These are phyloP conservation scores for Hypotaenidia philippensis DNA, from an alignment of 2,797 vertebrate species.

Conservation along the genomic window DNA sequence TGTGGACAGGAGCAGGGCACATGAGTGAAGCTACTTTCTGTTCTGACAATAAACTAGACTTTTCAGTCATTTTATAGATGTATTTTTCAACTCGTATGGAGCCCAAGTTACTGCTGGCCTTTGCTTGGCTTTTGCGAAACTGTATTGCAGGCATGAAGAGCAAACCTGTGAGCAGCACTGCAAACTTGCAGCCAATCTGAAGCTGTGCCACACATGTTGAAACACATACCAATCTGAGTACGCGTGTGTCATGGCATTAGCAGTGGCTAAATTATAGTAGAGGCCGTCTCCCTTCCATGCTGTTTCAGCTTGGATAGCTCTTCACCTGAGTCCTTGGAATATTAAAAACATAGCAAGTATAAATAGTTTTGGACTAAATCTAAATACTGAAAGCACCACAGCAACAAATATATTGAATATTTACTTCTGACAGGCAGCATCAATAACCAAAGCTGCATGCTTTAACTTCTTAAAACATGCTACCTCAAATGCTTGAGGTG, in stretches of 20 bases:
- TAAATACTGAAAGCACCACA: neutral
- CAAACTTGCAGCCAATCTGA: neutral
- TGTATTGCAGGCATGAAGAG: neutral
- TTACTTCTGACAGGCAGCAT: neutral
- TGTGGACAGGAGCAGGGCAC: neutral
- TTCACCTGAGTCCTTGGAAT: neutral
- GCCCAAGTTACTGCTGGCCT: neutral
- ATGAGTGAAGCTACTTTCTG: neutral
- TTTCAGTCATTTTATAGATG: neutral
- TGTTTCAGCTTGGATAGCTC: neutral
- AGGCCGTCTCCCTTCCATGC: neutral
- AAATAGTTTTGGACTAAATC: neutral
- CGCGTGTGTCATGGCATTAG: neutral
- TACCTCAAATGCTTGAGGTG: neutral
- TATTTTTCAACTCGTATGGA: neutral
- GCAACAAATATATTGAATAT: neutral
- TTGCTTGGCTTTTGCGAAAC: neutral
- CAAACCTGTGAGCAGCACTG: neutral
- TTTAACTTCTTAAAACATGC: neutral
- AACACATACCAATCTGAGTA: neutral
- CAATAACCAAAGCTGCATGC: neutral
- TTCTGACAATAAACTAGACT: neutral
- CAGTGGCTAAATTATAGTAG: neutral
- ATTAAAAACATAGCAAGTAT: neutral
- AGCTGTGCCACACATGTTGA: neutral